Evolutionary conservation across 1,140 invertebrate genomes (phyloP).

Genomic region (Drosophila mayri): DNA sequence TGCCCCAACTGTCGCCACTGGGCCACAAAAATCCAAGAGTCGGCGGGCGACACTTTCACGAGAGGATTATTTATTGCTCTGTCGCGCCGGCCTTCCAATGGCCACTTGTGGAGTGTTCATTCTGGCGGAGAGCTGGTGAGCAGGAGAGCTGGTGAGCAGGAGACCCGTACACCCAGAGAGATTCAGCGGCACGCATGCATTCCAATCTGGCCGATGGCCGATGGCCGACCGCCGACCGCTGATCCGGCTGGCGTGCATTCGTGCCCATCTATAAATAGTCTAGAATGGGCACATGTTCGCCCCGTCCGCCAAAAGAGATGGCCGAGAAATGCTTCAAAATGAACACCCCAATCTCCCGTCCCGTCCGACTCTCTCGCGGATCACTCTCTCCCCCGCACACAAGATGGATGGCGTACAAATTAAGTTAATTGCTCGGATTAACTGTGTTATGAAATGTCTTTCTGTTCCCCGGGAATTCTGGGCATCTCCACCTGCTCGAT

Average conservation of each 20-base stretch:
- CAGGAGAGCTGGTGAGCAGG: neutral
- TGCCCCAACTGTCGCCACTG: constrained; percentile 50
- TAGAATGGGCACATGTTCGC: constrained; percentile 77
- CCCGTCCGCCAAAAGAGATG: constrained; percentile 32
- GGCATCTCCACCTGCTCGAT: neutral
- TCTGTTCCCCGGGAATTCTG: constrained; percentile 41
- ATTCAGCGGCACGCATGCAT: constrained; percentile 53
- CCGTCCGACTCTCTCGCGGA: neutral
- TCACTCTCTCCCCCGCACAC: constrained; percentile 13
- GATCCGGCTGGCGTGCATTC: constrained; percentile 67
- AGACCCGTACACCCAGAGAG: constrained; percentile 1
- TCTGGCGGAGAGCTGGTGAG: constrained; percentile 31
- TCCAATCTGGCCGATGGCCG: constrained; percentile 47
- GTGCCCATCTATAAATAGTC: constrained; percentile 64
- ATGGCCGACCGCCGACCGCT: constrained; percentile 9
- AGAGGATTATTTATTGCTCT: constrained; percentile 30
- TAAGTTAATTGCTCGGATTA: constrained; percentile 78
- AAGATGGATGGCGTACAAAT: constrained; percentile 54
- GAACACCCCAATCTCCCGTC: constrained; percentile 20
- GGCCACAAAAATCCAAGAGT: constrained; percentile 34
- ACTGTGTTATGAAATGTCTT: constrained; percentile 76
- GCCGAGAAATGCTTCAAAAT: constrained; percentile 52
- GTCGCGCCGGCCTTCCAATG: constrained; percentile 40
- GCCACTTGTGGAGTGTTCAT: constrained; percentile 73
- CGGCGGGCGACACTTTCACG: constrained; percentile 48